phyloP scores from a whole-genome alignment of 1,140 invertebrate species.

The Hylaeus anthracinus region DNA sequence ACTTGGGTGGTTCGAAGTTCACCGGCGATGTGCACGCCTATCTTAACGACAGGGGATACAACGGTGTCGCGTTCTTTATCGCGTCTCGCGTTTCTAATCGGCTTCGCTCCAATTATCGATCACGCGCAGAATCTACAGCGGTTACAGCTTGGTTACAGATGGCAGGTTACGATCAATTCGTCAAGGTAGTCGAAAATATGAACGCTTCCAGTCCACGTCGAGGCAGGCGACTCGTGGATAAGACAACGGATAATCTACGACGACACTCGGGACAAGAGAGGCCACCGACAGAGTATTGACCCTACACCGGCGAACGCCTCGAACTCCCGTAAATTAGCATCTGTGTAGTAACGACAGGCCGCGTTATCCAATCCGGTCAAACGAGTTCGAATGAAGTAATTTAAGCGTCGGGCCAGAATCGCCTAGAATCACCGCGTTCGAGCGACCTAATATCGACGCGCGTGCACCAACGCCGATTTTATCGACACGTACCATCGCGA shows the following conservation, averaged over 20 bases:
- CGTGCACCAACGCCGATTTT: conserved; percentile 4
- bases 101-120: too few species aligned
- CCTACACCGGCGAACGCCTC: conserved; percentile 11
- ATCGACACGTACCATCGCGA: conserved; percentile 1
- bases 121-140: neutral
- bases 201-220: neutral
- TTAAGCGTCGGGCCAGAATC: neutral
- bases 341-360: neutral
- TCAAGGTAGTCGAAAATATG: conserved; percentile 18
- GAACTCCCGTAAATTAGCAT: conserved; percentile 35
- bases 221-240: conserved; percentile 8
- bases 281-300: conserved; percentile 34
- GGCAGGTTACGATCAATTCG: conserved; percentile 1
- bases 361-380: conserved; percentile 39
- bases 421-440: neutral
- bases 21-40: too few species aligned
- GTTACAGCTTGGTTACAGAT: neutral
- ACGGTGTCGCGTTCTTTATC: too few species aligned
- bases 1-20: too few species aligned
- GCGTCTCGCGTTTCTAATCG: neutral
- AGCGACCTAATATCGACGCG: neutral
- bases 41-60: too few species aligned
- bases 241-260: neutral
- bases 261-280: conserved; percentile 3
- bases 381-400: conserved; percentile 27